A percentile compares a stretch with the other conserved stretches of the same genome.
These are phyloP conservation scores for Bufo gargarizans DNA, from an alignment of 2,113 vertebrate species.

Conservation along the genomic window DNA sequence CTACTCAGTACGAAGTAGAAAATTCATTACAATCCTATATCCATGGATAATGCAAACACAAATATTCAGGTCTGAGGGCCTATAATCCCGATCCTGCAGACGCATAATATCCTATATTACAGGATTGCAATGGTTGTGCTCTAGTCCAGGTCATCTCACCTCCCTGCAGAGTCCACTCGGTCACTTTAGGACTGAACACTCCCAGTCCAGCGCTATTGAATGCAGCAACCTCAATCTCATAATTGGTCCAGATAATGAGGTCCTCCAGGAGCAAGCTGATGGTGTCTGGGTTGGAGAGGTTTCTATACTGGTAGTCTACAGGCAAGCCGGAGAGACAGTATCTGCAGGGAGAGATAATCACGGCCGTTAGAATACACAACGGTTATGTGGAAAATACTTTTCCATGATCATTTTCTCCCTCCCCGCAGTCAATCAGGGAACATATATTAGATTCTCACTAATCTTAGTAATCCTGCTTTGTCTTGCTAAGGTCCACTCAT, in stretches of 20 bases:
- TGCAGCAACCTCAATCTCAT: slow-evolving; percentile 95
- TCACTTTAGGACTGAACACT: slow-evolving; percentile 92
- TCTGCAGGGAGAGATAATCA: slow-evolving; percentile 66
- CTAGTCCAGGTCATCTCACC: slow-evolving; percentile 70
- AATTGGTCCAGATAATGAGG: slow-evolving; percentile 99
- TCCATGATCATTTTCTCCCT: background rate
- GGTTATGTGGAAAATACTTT: background rate
- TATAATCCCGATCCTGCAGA: background rate
- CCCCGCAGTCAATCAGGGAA: no score
- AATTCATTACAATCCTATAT: background rate
- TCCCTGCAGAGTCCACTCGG: slow-evolving; percentile 97
- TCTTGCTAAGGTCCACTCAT: background rate
- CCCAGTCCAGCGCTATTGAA: slow-evolving; percentile 94
- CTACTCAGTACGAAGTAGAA: no score
- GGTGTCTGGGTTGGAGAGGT: slow-evolving; percentile 90
- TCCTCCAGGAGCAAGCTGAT: slow-evolving; percentile 94
- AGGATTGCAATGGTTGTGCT: background rate
- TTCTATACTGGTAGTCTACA: slow-evolving; percentile 97
- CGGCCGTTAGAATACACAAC: background rate
- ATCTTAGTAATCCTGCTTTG: background rate
- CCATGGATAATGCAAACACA: background rate
- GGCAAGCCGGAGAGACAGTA: slow-evolving; percentile 95
- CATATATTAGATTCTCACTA: background rate
- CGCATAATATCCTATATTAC: background rate
- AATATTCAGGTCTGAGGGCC: background rate